Percentiles rank a stretch among this genome's conserved stretches.
Conservation (phyloP, 2,113 vertebrate genomes). For the Psittacula cyanocephala region DNA sequence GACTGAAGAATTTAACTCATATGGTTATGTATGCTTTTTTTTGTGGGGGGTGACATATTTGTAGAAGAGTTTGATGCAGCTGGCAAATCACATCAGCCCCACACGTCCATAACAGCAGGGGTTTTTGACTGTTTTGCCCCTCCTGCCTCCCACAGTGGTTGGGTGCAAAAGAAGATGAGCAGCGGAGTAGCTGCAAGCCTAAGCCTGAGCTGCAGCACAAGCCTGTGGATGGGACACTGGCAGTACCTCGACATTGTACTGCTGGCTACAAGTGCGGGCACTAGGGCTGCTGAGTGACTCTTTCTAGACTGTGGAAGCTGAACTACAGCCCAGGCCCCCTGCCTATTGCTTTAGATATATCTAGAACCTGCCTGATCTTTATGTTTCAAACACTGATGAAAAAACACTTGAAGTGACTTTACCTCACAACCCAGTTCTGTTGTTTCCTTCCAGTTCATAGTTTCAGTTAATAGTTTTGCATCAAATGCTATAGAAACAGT, state of each 20-base stretch:
- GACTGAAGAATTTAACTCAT: constrained; percentile 51
- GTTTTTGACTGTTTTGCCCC: background rate
- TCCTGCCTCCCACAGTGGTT: background rate
- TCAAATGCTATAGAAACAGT: background rate
- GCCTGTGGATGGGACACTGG: background rate
- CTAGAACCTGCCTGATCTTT: background rate
- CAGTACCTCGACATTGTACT: background rate
- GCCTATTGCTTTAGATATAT: background rate
- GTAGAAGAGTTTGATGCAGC: constrained; percentile 22
- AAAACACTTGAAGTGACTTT: background rate
- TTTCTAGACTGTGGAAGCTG: background rate
- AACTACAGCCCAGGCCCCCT: background rate
- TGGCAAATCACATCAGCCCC: constrained; percentile 31
- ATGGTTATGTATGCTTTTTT: constrained; percentile 41
- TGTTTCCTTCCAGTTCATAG: background rate
- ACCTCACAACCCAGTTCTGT: background rate
- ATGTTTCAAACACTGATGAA: background rate
- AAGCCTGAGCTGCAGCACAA: background rate
- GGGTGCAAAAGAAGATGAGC: background rate
- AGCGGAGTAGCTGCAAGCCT: background rate
- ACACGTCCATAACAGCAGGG: background rate
- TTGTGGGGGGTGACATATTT: background rate
- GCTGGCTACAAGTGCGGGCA: background rate
- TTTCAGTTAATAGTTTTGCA: background rate
- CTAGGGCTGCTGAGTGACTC: background rate